Percentiles rank a stretch among this genome's conserved stretches.
Evolutionary conservation across 2,888 invertebrate species (phyloP).

Genomic region (Homarus gammarus): DNA sequence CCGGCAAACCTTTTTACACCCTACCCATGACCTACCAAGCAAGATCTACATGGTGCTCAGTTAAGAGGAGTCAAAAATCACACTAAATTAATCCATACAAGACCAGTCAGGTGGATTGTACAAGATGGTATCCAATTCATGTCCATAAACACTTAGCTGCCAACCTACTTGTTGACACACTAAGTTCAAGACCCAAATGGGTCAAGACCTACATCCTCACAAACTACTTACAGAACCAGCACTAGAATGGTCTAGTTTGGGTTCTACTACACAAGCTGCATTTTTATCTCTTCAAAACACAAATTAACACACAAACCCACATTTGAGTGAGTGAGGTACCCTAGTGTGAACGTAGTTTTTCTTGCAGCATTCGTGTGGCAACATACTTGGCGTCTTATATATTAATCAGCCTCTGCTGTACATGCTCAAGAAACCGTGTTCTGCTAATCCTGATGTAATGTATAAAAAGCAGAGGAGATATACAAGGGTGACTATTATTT

Average conservation of each 20-base stretch:
- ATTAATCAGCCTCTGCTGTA: not conserved
- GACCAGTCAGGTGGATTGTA: constrained; percentile 6
- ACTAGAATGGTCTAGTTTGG: not conserved
- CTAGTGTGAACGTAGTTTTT: constrained; percentile 22
- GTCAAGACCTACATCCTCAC: constrained; percentile 15
- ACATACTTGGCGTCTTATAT: not conserved
- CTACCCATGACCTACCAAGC: constrained; percentile 19
- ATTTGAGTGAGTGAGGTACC: constrained; percentile 24
- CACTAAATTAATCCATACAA: constrained; percentile 23
- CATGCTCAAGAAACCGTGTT: constrained; percentile 23
- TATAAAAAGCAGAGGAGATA: constrained; percentile 52
- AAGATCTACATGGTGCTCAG: constrained; percentile 6
- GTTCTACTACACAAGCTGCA: not conserved
- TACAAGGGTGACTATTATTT: constrained; percentile 41
- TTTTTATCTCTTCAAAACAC: constrained; percentile 11
- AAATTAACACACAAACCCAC: constrained; percentile 22
- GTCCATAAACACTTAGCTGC: not conserved
- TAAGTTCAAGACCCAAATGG: not conserved
- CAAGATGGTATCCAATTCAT: not conserved
- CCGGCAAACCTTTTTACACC: not conserved
- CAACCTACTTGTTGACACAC: not conserved
- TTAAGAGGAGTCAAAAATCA: not conserved
- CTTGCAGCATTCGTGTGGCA: constrained; percentile 3
- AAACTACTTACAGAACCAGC: constrained; percentile 19
- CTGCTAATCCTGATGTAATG: constrained; percentile 46